phyloP scores from a whole-genome alignment of 2,888 invertebrate genomes.

The Hydraecia micacea region DNA sequence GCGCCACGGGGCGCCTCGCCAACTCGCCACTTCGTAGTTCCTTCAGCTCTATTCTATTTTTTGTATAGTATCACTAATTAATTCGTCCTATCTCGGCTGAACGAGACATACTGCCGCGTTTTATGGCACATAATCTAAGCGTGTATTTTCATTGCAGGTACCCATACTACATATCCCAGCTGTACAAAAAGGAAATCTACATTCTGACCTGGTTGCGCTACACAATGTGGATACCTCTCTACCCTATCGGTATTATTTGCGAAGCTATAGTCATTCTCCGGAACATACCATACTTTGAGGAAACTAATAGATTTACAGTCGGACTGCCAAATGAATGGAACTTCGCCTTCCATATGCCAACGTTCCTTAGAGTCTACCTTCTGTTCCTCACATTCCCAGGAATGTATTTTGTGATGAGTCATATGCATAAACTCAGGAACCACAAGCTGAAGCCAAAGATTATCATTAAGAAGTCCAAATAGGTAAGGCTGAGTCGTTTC shows the following conservation, averaged over 20 bases:
- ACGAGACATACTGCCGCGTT: no score
- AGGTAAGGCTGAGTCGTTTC: slow-evolving; percentile 57
- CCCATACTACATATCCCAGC: slow-evolving; percentile 96
- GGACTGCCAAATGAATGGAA: slow-evolving; percentile 96
- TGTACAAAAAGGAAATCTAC: slow-evolving; percentile 93
- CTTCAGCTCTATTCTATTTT: no score
- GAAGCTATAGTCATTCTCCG: slow-evolving; percentile 95
- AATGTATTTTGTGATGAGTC: slow-evolving; percentile 94
- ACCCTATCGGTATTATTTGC: slow-evolving; percentile 96
- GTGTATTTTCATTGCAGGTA: slow-evolving; percentile 90
- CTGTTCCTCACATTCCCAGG: slow-evolving; percentile 94
- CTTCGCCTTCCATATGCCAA: slow-evolving; percentile 96
- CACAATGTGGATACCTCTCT: slow-evolving; percentile 97
- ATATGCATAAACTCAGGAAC: slow-evolving; percentile 94
- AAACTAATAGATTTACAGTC: slow-evolving; percentile 94
- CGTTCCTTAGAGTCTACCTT: slow-evolving; percentile 94
- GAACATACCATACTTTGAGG: slow-evolving; percentile 97
- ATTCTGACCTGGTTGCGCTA: slow-evolving; percentile 97
- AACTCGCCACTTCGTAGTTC: no score
- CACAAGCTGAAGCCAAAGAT: slow-evolving; percentile 91
- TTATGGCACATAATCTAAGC: no score
- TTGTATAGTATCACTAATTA: no score
- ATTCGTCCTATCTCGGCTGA: no score
- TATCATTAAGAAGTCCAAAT: slow-evolving; percentile 85
- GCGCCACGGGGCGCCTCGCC: no score